Percentiles rank a stretch among this genome's conserved stretches.
Evolutionary conservation across 2,888 invertebrate genomes (phyloP).

Genomic region (Stenoptilia bipunctidactyla): DNA sequence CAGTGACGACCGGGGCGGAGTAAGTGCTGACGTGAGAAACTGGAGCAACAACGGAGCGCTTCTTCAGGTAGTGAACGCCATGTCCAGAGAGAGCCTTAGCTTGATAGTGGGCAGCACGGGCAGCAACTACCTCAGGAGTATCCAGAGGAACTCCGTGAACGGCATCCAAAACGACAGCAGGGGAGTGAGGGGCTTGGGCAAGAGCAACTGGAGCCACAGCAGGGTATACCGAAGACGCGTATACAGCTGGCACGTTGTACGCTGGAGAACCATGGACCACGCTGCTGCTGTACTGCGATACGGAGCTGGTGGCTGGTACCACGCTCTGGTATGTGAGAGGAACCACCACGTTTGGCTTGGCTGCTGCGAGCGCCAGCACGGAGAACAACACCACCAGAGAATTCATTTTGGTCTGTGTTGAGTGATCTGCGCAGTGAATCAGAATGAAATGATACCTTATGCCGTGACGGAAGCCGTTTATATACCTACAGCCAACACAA

Average conservation of each 20-base stretch:
- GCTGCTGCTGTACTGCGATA: conserved; percentile 30
- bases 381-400: conserved; percentile 74
- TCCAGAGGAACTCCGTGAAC: conserved; percentile 58
- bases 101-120: conserved; percentile 54
- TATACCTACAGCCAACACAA: too few relatives aligned
- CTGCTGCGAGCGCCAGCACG: conserved; percentile 69
- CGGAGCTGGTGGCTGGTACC: conserved; percentile 26
- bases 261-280: conserved; percentile 34
- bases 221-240: conserved; percentile 13
- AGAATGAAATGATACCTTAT: conserved; percentile 51
- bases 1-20: conserved; percentile 21
- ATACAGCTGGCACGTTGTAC: conserved; percentile 17
- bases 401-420: conserved; percentile 64
- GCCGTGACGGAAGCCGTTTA: background rate
- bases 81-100: conserved; percentile 45
- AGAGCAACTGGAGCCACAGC: conserved; percentile 22
- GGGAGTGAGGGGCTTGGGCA: conserved; percentile 46
- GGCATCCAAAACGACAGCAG: conserved; percentile 54
- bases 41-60: conserved; percentile 36
- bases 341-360: conserved; percentile 47
- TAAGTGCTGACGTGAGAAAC: conserved; percentile 33
- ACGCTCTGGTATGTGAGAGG: conserved; percentile 37
- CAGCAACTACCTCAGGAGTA: conserved; percentile 62
- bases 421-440: conserved; percentile 34
- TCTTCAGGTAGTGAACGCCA: conserved; percentile 45